Evolutionary conservation across 2,797 vertebrate species (phyloP), one percentile per base, ranked within the genome.

Genomic region (Caiman crocodilus): DNA sequence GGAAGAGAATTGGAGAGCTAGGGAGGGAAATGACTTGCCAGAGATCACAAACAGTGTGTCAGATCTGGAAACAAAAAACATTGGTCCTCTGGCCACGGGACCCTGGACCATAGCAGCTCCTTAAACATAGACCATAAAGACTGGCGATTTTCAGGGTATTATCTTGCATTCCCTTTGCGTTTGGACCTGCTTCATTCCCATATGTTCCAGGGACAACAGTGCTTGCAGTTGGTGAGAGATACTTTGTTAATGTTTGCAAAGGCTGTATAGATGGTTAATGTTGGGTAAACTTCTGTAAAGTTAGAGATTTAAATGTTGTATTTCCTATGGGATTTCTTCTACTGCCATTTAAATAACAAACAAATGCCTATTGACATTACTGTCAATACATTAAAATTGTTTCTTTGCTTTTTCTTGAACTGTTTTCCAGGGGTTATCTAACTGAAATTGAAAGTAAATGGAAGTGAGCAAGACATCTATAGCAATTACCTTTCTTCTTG

Each of bases 401-500:
- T 92, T 93, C 4, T 15, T 1, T n/a, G 42, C 83, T 92, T 85
- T 95, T 95, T 95, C 94, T 90, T 73, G 71, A 76, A 61, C 84
- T 57, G 61, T 89, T 96, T 75, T 17, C 67, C 93, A 90, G 35
- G 69, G 20, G 88, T 91, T 94, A 75, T 90, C 92, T 94, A 94
- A 94, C 92, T 76, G 83, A 90, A 94, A 85, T 79, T 77, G 88
- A 96, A 96, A 96, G 97, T 96, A 78, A 95, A 95, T 94, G 90
- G 91, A 93, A 96, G 96, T 94, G 96, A 97, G 92, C 73, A 89
- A 93, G 90, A 84, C 83, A 85, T 76, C 74, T 94, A 76, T 89
- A 88, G 82, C 91, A 96, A 97, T 98, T 97, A 98, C 94, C 94
- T 95, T 94, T 97, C 90, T 96, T 92, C 87, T 55, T 94, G 91